phyloP scores from a whole-genome alignment of 1,140 invertebrate genomes.

The Nasonia longicornis region DNA sequence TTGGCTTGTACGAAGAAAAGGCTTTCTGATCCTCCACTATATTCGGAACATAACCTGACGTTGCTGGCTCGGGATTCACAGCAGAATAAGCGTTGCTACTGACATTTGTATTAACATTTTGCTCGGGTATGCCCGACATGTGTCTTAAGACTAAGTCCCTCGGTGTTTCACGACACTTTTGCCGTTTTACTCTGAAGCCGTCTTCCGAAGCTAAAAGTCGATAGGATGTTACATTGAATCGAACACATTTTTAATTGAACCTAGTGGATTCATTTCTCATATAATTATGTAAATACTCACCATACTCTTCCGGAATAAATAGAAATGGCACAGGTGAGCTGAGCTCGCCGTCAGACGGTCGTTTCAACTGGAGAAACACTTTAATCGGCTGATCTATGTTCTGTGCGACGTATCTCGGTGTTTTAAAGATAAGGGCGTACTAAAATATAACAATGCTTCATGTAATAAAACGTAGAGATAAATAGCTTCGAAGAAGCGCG shows the following conservation, averaged over 20 bases:
- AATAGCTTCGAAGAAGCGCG: neutral
- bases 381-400: conserved; percentile 76
- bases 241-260: no score
- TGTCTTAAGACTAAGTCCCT: neutral
- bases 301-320: no score
- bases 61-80: no score
- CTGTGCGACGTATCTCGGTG: conserved; percentile 78
- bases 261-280: neutral
- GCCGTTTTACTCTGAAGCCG: neutral
- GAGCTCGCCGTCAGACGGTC: conserved; percentile 82
- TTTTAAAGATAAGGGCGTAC: conserved; percentile 81
- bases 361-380: conserved; percentile 82
- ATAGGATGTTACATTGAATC: no score
- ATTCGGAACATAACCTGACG: no score
- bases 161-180: neutral
- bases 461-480: neutral
- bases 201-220: neutral
- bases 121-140: neutral
- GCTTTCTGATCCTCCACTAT: no score
- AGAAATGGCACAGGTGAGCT: conserved; percentile 70
- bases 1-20: no score
- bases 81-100: no score
- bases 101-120: no score
- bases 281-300: neutral
- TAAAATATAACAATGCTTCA: conserved; percentile 9